Percentiles rank a stretch among this genome's conserved stretches.
Evolutionary conservation across 2,797 vertebrate genomes (phyloP).

Genomic region (Onychomys torridus): DNA sequence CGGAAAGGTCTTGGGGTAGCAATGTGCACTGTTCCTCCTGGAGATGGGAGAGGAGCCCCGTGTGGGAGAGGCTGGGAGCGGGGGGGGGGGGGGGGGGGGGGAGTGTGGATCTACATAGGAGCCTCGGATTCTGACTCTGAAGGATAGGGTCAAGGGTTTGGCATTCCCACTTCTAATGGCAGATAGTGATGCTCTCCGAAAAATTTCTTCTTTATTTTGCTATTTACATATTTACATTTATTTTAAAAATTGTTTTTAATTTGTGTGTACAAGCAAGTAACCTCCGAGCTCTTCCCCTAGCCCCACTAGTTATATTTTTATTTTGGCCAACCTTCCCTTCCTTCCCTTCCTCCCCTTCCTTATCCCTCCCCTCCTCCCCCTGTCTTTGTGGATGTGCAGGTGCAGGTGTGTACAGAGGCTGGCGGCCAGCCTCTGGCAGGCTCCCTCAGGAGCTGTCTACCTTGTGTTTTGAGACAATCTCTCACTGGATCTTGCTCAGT

Average conservation of each 20-base stretch:
- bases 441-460: no score
- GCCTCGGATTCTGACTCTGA: not conserved
- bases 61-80: not conserved
- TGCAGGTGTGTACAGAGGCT: not conserved
- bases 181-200: not conserved
- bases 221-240: not conserved
- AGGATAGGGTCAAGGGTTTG: not conserved
- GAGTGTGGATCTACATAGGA: no score
- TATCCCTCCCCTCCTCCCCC: fast-evolving
- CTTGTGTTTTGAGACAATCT: not conserved
- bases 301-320: not conserved
- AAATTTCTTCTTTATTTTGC: not conserved
- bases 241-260: not conserved
- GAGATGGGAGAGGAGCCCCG: not conserved
- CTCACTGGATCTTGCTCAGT: not conserved
- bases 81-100: not conserved
- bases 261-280: not conserved
- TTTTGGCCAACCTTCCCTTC: not conserved
- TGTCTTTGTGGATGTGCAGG: not conserved
- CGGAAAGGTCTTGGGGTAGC: not conserved
- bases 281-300: not conserved
- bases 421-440: not conserved
- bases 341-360: not conserved
- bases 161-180: not conserved
- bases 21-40: not conserved